These are phyloP conservation scores for Callipepla californica DNA, from an alignment of 2,113 vertebrate species.

Conservation along the genomic window DNA sequence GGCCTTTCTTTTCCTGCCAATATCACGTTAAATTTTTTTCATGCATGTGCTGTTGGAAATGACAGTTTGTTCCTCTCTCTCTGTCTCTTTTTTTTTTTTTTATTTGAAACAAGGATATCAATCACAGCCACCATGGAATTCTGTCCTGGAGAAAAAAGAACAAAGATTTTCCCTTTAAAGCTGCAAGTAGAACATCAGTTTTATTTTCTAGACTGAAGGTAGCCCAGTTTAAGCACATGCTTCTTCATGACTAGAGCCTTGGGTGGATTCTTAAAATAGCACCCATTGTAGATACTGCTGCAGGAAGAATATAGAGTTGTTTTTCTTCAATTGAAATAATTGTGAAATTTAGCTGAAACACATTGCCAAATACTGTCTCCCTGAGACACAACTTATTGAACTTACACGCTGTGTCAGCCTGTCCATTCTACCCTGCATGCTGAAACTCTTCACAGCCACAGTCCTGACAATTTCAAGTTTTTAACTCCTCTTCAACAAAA, in stretches of 20 bases:
- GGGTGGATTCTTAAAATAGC: conserved; percentile 35
- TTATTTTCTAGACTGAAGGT: background rate
- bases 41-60: background rate
- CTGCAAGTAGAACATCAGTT: background rate
- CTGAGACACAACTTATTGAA: background rate
- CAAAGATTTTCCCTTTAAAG: background rate
- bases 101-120: background rate
- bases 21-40: background rate
- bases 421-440: rapidly evolving
- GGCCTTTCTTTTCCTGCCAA: background rate
- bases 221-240: conserved; percentile 3
- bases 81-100: background rate
- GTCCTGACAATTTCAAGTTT: background rate
- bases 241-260: conserved; percentile 20
- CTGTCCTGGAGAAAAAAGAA: background rate
- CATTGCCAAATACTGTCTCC: background rate
- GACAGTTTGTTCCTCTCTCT: background rate
- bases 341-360: conserved; percentile 4
- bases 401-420: background rate
- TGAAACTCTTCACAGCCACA: background rate
- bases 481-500: background rate
- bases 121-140: background rate
- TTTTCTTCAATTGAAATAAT: conserved; percentile 15
- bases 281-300: background rate
- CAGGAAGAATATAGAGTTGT: background rate